phyloP scores from a whole-genome alignment of 2,888 invertebrate genomes.

The Drosophila barbarae region DNA sequence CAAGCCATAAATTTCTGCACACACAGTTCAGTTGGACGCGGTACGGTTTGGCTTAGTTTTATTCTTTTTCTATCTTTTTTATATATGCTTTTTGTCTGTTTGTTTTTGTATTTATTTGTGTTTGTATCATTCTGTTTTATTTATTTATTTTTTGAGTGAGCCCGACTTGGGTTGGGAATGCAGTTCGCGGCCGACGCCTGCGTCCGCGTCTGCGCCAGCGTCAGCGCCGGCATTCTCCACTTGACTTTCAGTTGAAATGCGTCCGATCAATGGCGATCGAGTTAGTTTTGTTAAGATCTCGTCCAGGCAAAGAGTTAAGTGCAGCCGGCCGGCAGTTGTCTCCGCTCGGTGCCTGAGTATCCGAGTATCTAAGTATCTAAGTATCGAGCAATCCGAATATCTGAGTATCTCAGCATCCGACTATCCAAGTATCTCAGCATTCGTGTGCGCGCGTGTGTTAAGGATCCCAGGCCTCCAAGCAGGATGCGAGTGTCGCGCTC shows the following conservation, averaged over 20 bases:
- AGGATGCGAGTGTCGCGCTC: constrained; percentile 40
- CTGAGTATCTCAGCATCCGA: background rate
- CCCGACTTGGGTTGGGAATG: constrained; percentile 32
- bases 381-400: background rate
- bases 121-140: constrained; percentile 31
- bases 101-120: constrained; percentile 12
- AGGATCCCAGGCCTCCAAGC: constrained; percentile 35
- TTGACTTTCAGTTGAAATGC: constrained; percentile 71
- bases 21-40: constrained; percentile 26
- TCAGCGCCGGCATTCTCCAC: constrained; percentile 51
- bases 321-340: constrained; percentile 49
- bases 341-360: constrained; percentile 1
- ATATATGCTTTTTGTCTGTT: constrained; percentile 1
- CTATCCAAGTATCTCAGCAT: background rate
- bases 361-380: constrained; percentile 1
- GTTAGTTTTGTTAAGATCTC: constrained; percentile 78
- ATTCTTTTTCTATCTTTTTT: constrained; percentile 4
- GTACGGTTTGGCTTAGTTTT: constrained; percentile 33
- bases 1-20: constrained; percentile 55
- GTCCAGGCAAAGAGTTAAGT: constrained; percentile 72
- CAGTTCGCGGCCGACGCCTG: constrained; percentile 38
- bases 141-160: constrained; percentile 36
- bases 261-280: constrained; percentile 77
- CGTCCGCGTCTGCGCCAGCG: constrained; percentile 36
- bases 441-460: constrained; percentile 16